Base-by-base conservation (phyloP, 2,888 invertebrate species). In the Apamea anceps region DNA sequence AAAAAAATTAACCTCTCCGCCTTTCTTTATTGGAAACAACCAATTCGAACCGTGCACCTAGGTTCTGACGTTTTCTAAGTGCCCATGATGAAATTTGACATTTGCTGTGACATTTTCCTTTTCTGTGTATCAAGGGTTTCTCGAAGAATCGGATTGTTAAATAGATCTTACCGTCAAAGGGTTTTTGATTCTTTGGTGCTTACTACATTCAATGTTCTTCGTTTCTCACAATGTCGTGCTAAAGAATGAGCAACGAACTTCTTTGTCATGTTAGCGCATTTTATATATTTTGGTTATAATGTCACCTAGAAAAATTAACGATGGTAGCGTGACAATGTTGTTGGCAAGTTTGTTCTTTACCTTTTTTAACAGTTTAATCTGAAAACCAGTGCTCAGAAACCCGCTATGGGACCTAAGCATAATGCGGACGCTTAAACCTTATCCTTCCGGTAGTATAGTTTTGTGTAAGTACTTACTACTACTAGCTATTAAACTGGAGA, bases 1-100 rank as follows among this genome's bases (percentile, higher is more conserved):
- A 0, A 1, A 15, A 10, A 28, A 28, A 62, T n/a, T n/a, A n/a
- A n/a, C 1, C 15, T 7, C 4, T 0, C 15, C 15, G n/a, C 28
- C 28, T 28, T 25, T 57, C 12, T 57, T 7, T 10, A 62, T 28
- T 62, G 28, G 7, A 15, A 62, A 62, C 28, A 15, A 28, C 15
- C 62, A 28, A 28, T 62, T 62, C 6, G 28, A 28, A 28, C 62
- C 15, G 15, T 62, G 62, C n/a, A n/a, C 13, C 25, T 57, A 25
- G 25, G 10, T 62, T 28, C 15, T 15, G 13, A 28, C 28, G 15
- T 13, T 60, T 25, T 57, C 2, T 4, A 25, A 57, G 57, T 25
- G 25, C 57, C 18, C 18, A 54, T 18, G 21, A 25, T 25, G 15
- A 54, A 5, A 37, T 37, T 37, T 37, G 37, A 37, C 5, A 37